These are phyloP conservation scores for Xanthorhoe spadicearia DNA, from an alignment of 2,888 invertebrate genomes.

Conservation along the genomic window DNA sequence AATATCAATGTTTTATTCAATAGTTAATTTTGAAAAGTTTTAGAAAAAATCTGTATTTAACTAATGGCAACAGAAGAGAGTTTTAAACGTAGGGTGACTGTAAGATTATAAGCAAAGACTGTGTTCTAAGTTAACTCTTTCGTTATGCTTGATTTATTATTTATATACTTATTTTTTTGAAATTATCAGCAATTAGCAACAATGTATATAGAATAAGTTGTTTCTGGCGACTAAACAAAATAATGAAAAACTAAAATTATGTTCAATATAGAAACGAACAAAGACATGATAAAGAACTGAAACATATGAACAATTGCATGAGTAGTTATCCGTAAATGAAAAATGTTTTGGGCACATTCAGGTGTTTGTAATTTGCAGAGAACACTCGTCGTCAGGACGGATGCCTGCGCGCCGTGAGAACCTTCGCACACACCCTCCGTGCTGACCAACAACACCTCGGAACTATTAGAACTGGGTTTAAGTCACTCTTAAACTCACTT, in stretches of 20 bases:
- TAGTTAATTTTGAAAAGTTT: too few relatives aligned
- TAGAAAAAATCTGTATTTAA: too few relatives aligned
- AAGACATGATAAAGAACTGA: background rate
- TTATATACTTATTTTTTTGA: too few relatives aligned
- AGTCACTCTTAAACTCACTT: slow-evolving; percentile 56
- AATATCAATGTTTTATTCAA: too few relatives aligned
- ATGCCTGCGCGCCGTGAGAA: slow-evolving; percentile 53
- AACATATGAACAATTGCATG: slow-evolving; percentile 41
- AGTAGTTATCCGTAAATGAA: slow-evolving; percentile 41
- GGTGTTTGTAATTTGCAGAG: slow-evolving; percentile 74
- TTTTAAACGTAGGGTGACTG: too few relatives aligned
- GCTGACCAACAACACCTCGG: slow-evolving; percentile 59
- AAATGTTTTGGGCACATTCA: slow-evolving; percentile 80
- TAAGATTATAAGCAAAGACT: too few relatives aligned
- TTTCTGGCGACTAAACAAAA: too few relatives aligned
- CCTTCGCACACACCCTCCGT: slow-evolving; percentile 62
- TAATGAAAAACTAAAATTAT: background rate
- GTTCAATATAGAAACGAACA: background rate
- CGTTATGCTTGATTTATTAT: too few relatives aligned
- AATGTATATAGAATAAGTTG: too few relatives aligned
- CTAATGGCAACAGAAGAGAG: too few relatives aligned
- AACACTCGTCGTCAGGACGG: slow-evolving; percentile 37
- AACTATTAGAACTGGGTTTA: slow-evolving; percentile 20
- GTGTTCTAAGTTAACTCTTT: too few relatives aligned
- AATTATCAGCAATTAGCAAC: too few relatives aligned